Evolutionary conservation across 2,888 invertebrate genomes (phyloP), one percentile per base, ranked within the genome.

Genomic region (Dysmachus trigonus): DNA sequence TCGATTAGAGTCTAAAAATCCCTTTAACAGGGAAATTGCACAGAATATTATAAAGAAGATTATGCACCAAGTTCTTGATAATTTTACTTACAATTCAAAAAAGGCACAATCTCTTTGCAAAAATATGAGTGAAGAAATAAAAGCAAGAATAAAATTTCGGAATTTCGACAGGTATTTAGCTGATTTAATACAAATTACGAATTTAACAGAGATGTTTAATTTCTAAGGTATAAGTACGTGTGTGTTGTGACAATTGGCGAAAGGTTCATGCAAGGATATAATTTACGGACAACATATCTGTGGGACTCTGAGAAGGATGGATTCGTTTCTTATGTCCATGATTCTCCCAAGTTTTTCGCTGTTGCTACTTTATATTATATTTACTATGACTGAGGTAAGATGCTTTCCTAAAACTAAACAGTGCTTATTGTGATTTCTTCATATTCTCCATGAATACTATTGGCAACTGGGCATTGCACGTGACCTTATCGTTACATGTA

Each of bases 291-390:
- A 0, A 90, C 90, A 77, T 92, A 91, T 87, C 87, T 92, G 15
- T 92, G 92, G 92, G 92, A 92, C 87, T 90, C 90, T 10, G 90
- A 90, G 7, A 90, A 89, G 41, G 92, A 92, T 87, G 91, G 91
- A 2, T 90, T 90, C 85, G 89, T 92, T 27, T 90, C 90, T 22
- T 91, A 91, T 85, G 89, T 89, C 30, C 89, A 90, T 74, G 91
- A 92, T 81, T 90, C 89, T 13, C 91, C 91, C 2, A 90, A 90
- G 82, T 90, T 90, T 86, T 91, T 91, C 86, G 91, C 90, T 3
- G 88, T 90, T 77, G 92, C 90, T 73, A 90, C 91, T 7, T 87
- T 92, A 47, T 92, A 90, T 89, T 92, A 91, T 85, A 86, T 91
- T 51, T 92, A 92, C 86, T 92, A 90, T 87, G 92, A 92, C 88